Conservation (phyloP, 2,797 vertebrate genomes). For the Falco concolor region DNA sequence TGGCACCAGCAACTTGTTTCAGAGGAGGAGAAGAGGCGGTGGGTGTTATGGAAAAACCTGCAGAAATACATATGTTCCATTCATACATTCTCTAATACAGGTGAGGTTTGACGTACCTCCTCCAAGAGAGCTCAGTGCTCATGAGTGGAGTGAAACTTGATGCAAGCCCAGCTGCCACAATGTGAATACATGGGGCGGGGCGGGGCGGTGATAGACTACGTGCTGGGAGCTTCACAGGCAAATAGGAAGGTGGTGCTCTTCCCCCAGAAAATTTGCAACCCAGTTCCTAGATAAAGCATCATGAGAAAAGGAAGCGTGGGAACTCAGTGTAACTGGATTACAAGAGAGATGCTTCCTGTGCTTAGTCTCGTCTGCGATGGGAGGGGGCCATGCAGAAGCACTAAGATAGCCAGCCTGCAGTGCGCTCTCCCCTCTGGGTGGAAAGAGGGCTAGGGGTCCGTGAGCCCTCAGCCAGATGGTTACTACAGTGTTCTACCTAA, state of each 20-base stretch:
- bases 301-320: background rate
- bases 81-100: background rate
- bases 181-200: background rate
- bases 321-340: background rate
- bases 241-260: background rate
- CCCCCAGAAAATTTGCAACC: background rate
- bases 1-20: background rate
- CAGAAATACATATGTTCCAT: background rate
- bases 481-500: background rate
- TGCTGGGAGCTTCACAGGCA: background rate
- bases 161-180: background rate
- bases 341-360: background rate
- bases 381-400: background rate
- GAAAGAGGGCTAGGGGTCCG: background rate
- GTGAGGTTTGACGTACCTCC: background rate
- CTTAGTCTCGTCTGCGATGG: rapidly evolving
- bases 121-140: background rate
- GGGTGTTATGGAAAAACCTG: background rate
- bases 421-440: background rate
- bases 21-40: background rate
- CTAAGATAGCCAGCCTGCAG: background rate
- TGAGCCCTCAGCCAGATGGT: background rate
- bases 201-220: background rate
- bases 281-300: background rate
- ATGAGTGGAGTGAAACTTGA: background rate